Percentiles rank a stretch among this genome's conserved stretches.
Evolutionary conservation across 2,797 vertebrate genomes (phyloP).

Genomic region (Pipistrellus pygmaeus): DNA sequence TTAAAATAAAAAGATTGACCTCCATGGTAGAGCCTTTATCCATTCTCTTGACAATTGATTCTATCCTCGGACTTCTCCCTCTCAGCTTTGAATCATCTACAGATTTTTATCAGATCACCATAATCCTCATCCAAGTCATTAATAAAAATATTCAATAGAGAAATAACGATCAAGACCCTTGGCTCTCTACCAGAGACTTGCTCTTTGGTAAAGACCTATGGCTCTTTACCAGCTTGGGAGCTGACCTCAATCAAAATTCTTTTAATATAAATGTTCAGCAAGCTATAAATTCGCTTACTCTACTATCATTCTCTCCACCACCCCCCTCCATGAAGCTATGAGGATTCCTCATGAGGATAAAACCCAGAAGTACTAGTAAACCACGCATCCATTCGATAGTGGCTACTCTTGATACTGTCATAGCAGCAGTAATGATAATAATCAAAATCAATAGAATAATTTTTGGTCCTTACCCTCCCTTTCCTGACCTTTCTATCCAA

Average conservation of each 20-base stretch:
- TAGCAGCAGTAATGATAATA: neutral
- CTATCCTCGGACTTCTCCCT: neutral
- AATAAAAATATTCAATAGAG: neutral
- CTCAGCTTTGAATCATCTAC: neutral
- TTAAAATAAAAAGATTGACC: too few relatives aligned
- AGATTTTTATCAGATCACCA: neutral
- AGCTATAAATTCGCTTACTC: neutral
- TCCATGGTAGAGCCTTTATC: neutral
- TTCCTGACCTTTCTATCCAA: neutral
- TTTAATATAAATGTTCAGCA: neutral
- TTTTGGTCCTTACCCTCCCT: neutral
- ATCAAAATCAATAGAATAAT: neutral
- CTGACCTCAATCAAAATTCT: neutral
- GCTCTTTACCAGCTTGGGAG: neutral
- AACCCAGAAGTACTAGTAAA: neutral
- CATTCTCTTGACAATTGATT: neutral
- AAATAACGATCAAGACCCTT: neutral
- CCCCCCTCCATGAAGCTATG: neutral
- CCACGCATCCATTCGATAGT: neutral
- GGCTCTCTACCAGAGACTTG: neutral
- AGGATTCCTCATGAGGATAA: neutral
- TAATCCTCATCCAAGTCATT: neutral
- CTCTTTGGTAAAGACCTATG: neutral
- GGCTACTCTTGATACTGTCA: neutral
- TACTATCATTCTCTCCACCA: neutral